Base-by-base conservation (phyloP, 1,140 invertebrate genomes). In the Ceratina australensis region DNA sequence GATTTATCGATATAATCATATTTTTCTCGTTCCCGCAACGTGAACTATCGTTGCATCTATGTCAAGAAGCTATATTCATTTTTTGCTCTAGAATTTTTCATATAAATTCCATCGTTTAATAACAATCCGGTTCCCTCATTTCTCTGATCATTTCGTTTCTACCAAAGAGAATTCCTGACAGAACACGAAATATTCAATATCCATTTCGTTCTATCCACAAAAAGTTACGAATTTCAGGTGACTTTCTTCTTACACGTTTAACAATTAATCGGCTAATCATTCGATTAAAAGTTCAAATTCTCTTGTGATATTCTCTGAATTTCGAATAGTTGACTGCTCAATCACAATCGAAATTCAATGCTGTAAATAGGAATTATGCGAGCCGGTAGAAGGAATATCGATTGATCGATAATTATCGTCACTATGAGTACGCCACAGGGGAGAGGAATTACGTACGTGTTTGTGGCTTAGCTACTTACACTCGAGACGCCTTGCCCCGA, bases 381-480 rank as follows among this genome's bases (percentile, higher is more conserved):
- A 20, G 61, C 33, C 7, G 16, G 13, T 7, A 24, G 47, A 68
- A 63, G 22, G n/a, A 12, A 15, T 50, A 71, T 82, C 57, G 71
- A 83, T 75, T 50, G 33, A 82, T 83, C 71, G 82, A 83, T 83
- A 83, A 42, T 42, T 42, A 42, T 42, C 33, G 5, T 42, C 33
- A 10, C 33, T 42, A 42, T 42, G 33, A 42, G 33, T 65, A 59
- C n/a, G 54, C 24, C 49, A 69, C 50, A 26, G 20, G 10, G 24
- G 54, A 16, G 20, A 42, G 57, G 69, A 83, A 83, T 83, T 85
- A 81, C 71, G 57, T 85, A 81, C 78, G 80, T 79, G 78, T 75
- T 60, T 78, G 78, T 81, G 81, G 83, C 54, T 82, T 84, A 82
- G 79, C 80, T 83, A 86, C 82, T 87, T 87, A 84, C 78, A 83